These are phyloP conservation scores for Hylia prasina DNA, from an alignment of 2,113 vertebrate genomes.

Conservation along the genomic window DNA sequence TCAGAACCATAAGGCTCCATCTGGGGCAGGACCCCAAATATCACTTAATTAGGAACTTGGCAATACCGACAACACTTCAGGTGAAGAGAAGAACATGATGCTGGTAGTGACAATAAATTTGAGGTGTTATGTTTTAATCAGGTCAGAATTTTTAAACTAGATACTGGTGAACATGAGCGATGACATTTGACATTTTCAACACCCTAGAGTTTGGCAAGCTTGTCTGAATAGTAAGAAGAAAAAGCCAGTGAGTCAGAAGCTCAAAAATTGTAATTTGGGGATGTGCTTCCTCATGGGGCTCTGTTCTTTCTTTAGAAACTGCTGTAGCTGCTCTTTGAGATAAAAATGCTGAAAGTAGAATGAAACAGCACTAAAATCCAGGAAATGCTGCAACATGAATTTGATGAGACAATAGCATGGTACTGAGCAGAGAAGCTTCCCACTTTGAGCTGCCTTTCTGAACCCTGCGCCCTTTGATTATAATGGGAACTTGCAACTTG, in stretches of 20 bases:
- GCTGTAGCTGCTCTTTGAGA: neutral
- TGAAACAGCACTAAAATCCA: neutral
- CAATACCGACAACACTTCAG: neutral
- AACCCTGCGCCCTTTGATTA: neutral
- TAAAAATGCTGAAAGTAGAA: neutral
- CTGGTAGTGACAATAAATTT: neutral
- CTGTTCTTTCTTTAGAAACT: conserved; percentile 19
- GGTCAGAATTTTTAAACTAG: neutral
- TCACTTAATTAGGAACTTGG: neutral
- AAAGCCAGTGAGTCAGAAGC: neutral
- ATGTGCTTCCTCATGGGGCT: neutral
- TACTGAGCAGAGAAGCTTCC: neutral
- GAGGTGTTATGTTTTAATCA: neutral
- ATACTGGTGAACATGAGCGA: neutral
- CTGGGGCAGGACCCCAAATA: neutral
- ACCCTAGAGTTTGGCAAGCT: neutral
- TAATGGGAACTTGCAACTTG: neutral
- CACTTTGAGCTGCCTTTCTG: neutral
- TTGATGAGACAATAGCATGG: neutral
- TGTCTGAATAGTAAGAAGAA: neutral
- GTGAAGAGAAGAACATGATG: neutral
- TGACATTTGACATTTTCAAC: neutral
- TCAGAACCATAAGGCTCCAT: neutral
- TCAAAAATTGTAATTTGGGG: neutral
- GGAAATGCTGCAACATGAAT: neutral